Evolutionary conservation across 1,140 invertebrate species (phyloP).

Genomic region (Phymorhynchus buccinoides): DNA sequence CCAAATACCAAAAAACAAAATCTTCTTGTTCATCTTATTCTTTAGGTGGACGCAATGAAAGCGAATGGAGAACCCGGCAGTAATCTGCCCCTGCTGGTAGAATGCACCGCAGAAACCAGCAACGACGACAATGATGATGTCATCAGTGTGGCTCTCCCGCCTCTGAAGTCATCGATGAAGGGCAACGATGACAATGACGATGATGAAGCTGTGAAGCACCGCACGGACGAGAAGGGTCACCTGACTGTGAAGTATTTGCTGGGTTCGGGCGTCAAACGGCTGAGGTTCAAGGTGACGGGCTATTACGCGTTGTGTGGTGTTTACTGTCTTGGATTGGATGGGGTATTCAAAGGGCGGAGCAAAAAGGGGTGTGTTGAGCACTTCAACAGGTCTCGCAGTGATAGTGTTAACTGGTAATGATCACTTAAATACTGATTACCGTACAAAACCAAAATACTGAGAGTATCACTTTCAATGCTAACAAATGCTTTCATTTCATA

Average conservation of each 20-base stretch:
- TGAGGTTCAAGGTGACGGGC: conserved; percentile 41
- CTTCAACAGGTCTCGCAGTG: too few relatives aligned
- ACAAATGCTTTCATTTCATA: too few relatives aligned
- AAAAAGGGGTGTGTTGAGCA: neutral
- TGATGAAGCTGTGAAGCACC: neutral
- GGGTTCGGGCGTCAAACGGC: conserved; percentile 29
- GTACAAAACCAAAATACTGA: too few relatives aligned
- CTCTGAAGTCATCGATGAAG: conserved; percentile 21
- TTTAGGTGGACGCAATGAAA: conserved; percentile 58
- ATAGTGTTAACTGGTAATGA: too few relatives aligned
- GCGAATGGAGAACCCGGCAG: conserved; percentile 53
- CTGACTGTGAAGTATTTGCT: conserved; percentile 35
- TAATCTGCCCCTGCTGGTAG: conserved; percentile 34
- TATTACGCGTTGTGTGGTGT: neutral
- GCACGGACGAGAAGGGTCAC: conserved; percentile 40
- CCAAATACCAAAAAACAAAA: too few relatives aligned
- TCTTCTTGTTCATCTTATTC: too few relatives aligned
- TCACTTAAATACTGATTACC: too few relatives aligned
- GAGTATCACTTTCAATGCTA: too few relatives aligned
- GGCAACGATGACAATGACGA: neutral
- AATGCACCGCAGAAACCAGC: conserved; percentile 29
- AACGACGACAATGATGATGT: too few relatives aligned
- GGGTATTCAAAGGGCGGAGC: neutral
- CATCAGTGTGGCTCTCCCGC: neutral
- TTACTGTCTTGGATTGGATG: too few relatives aligned